Base-by-base conservation (phyloP, 2,797 vertebrate species). In the Pterois miles region DNA sequence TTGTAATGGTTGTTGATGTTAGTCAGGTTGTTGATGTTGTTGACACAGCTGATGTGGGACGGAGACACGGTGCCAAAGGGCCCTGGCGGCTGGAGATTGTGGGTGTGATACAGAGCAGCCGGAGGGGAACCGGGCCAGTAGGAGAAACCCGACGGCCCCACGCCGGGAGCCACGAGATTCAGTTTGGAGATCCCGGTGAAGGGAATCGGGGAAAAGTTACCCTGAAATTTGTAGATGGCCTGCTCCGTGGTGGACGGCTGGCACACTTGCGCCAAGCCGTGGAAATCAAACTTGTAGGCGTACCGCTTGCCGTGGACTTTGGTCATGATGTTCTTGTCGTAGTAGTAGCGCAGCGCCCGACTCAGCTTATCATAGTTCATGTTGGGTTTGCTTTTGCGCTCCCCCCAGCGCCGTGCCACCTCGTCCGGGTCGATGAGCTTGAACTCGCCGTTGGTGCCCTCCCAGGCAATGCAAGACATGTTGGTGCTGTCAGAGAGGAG, bases 281-380 rank as follows among this genome's bases (percentile, higher is more conserved):
- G 98, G 95, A 99, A 99, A 89, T 99, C 98, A 69, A 99, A 99
- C 87, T 98, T 98, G 92, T 99, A 99, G 58, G 98, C 98, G 1
- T 99, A 99, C 65, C 98, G 96, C 90, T 99, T 99, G 79, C 98
- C 98, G 0, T 99, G 98, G 38, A 99, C 98, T 89, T 99, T 99
- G 89, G 97, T 99, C 98, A 99, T 99, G 95, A 99, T 99, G 95
- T 98, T 99, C 71, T 99, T 99, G 94, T 99, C 98, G 1, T 99
- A 99, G 94, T 99, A 99, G 93, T 99, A 99, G 82, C 98, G 98
- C 86, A 99, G 95, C 0, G 98, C 98, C 3, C 98, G 96, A 94
- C 98, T 99, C 88, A 99, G 96, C 93, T 99, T 99, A 94, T 99
- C 98, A 3, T 99, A 99, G 94, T 99, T 99, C 98, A 99, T 99